Conservation (phyloP, 2,113 vertebrate genomes). For the Elachura formosa region DNA sequence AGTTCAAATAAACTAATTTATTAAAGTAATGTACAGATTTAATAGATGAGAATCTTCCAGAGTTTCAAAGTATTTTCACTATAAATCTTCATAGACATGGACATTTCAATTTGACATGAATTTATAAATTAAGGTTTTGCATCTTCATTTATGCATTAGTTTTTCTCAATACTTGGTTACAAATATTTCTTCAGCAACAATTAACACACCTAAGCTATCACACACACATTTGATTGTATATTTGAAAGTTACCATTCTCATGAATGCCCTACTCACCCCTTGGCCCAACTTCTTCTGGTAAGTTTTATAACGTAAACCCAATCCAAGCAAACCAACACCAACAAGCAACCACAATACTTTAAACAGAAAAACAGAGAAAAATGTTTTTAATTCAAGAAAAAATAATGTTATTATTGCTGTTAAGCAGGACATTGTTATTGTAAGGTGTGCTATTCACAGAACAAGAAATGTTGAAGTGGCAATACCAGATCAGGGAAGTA, state of each 20-base stretch:
- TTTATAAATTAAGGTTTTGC: neutral
- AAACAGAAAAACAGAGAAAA: slow-evolving; percentile 10
- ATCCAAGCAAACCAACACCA: slow-evolving; percentile 69
- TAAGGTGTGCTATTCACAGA: neutral
- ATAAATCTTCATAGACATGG: neutral
- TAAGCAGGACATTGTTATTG: neutral
- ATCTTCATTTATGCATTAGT: neutral
- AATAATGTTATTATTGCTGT: neutral
- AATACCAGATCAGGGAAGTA: neutral
- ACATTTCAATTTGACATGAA: neutral
- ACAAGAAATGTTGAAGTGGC: neutral
- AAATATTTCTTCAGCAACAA: neutral
- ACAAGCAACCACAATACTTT: slow-evolving; percentile 73
- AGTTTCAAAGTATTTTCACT: neutral
- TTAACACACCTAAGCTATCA: neutral
- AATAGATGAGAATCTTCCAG: neutral
- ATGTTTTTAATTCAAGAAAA: neutral
- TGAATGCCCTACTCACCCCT: slow-evolving; percentile 54
- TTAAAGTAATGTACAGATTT: neutral
- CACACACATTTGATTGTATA: neutral
- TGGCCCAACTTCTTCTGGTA: slow-evolving; percentile 67
- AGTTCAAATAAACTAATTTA: neutral
- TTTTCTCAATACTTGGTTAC: neutral
- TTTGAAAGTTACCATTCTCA: neutral
- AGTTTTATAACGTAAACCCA: slow-evolving; percentile 66